Evolutionary conservation across 2,797 vertebrate species (phyloP).

Genomic region (Pelodytes ibericus): DNA sequence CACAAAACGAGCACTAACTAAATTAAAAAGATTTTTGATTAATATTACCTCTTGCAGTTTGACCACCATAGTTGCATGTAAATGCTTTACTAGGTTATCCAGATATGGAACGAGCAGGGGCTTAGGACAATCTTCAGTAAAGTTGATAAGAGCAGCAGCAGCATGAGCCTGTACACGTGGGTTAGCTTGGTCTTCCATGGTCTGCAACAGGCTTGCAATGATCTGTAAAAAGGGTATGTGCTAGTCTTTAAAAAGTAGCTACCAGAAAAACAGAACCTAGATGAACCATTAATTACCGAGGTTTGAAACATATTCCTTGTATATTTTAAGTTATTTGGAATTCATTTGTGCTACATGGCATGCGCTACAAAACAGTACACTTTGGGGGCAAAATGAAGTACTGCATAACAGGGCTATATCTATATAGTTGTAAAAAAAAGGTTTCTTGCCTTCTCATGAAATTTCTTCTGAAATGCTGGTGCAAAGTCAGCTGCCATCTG

Average conservation of each 20-base stretch:
- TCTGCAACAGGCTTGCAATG: slow-evolving; percentile 91
- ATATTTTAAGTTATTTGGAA: too few relatives aligned
- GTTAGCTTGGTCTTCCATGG: slow-evolving; percentile 96
- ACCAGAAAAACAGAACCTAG: too few relatives aligned
- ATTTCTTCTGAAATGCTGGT: slow-evolving; percentile 98
- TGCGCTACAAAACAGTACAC: too few relatives aligned
- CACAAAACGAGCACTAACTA: too few relatives aligned
- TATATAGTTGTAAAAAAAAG: background rate
- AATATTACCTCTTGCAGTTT: slow-evolving; percentile 87
- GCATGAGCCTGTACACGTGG: slow-evolving; percentile 97
- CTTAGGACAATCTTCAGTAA: slow-evolving; percentile 98
- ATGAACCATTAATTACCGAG: too few relatives aligned
- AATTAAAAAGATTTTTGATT: background rate
- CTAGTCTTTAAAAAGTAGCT: too few relatives aligned
- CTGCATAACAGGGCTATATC: background rate
- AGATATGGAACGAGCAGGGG: slow-evolving; percentile 90
- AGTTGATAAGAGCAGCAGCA: slow-evolving; percentile 95
- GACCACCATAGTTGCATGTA: slow-evolving; percentile 95
- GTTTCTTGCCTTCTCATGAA: slow-evolving; percentile 89
- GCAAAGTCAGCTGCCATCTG: slow-evolving; percentile 99
- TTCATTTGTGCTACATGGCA: too few relatives aligned
- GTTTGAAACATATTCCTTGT: too few relatives aligned
- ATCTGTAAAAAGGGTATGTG: slow-evolving; percentile 85
- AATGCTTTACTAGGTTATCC: slow-evolving; percentile 92
- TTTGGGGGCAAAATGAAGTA: too few relatives aligned